Evolutionary conservation across 2,113 vertebrate species (phyloP).

Genomic region (Nesospiza acunhae): DNA sequence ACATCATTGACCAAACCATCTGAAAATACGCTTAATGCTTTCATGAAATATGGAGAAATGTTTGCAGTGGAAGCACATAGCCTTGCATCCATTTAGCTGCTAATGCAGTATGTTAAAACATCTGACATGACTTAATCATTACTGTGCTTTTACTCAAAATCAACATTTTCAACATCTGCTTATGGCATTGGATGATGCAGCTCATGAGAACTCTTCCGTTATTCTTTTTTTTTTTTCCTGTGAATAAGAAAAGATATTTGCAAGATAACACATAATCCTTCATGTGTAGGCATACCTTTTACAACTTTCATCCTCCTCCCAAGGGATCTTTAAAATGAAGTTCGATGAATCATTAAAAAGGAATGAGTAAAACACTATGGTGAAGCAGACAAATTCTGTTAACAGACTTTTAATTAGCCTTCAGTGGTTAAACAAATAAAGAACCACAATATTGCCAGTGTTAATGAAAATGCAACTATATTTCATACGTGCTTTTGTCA

Average conservation of each 20-base stretch:
- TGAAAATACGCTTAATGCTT: not conserved
- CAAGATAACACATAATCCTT: slow-evolving; percentile 8
- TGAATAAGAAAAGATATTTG: not conserved
- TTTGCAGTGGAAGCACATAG: not conserved
- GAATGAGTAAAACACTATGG: slow-evolving; percentile 5
- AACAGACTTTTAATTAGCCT: not conserved
- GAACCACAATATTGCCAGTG: not conserved
- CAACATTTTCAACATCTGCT: not conserved
- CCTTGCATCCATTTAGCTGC: not conserved
- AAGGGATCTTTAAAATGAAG: not conserved
- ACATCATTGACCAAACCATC: not conserved
- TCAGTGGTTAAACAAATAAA: not conserved
- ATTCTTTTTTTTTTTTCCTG: not conserved
- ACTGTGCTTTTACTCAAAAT: not conserved
- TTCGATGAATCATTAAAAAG: slow-evolving; percentile 25
- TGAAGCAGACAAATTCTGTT: not conserved
- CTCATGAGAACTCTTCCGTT: not conserved
- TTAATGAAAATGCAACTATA: not conserved
- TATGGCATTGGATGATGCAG: not conserved
- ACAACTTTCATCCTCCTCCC: not conserved
- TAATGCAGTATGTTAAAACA: not conserved
- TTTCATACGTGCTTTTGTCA: not conserved
- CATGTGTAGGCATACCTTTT: not conserved
- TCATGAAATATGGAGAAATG: not conserved
- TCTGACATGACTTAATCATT: not conserved